A percentile compares a stretch with the other conserved stretches of the same genome.
Evolutionary conservation across 2,797 vertebrate species (phyloP).

Genomic region (Scolopax rusticola): DNA sequence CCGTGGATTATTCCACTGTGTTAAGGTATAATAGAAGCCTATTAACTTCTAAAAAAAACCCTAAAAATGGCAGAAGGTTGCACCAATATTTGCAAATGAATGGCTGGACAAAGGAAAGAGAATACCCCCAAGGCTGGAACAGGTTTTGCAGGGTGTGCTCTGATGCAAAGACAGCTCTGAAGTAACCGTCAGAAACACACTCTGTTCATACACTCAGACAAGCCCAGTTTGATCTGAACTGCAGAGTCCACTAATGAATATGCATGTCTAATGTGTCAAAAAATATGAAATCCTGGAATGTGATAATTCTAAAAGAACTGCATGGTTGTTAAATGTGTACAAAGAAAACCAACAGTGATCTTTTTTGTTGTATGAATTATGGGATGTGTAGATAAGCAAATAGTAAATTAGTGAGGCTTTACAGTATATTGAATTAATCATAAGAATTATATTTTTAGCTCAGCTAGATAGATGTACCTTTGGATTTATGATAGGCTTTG

Average conservation of each 20-base stretch:
- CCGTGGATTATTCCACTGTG: background rate
- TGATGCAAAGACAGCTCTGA: background rate
- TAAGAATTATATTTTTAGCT: slow-evolving; percentile 21
- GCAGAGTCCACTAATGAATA: slow-evolving; percentile 25
- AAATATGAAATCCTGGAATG: background rate
- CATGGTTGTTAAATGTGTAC: background rate
- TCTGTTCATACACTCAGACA: background rate
- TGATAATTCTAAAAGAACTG: background rate
- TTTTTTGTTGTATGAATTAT: background rate
- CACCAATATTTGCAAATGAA: background rate
- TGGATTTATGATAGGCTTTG: background rate
- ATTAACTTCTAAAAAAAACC: background rate
- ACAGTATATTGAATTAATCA: slow-evolving; percentile 4
- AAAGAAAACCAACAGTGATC: background rate
- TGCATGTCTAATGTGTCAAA: slow-evolving; percentile 10
- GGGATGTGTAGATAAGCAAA: background rate
- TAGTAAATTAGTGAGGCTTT: background rate
- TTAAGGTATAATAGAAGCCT: background rate
- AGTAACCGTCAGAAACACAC: background rate
- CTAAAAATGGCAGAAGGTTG: background rate
- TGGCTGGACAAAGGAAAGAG: background rate
- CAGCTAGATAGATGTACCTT: background rate
- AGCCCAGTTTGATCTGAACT: background rate
- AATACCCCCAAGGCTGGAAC: background rate
- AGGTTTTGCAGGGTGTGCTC: background rate